phyloP scores from a whole-genome alignment of 2,113 vertebrate species.

The Catharus minimus region DNA sequence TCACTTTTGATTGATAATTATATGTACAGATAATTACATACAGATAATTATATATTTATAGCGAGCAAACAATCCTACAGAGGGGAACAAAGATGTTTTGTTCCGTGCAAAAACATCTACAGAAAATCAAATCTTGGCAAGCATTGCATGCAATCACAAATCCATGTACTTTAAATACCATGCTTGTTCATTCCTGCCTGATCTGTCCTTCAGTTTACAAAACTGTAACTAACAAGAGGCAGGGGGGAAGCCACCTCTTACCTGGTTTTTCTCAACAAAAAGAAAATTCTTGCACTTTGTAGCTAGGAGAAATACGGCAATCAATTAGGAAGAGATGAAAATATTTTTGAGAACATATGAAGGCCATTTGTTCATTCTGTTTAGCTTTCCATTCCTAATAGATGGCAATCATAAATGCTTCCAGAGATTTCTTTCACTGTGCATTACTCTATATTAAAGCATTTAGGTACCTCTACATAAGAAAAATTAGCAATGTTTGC shows the following conservation, averaged over 20 bases:
- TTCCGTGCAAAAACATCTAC: background rate
- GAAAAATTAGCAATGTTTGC: background rate
- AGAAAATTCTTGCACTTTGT: background rate
- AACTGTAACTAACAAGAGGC: background rate
- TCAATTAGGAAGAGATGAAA: background rate
- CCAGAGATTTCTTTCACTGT: conserved; percentile 14
- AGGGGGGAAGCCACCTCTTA: background rate
- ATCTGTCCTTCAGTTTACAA: background rate
- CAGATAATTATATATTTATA: background rate
- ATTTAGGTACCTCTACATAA: conserved; percentile 11
- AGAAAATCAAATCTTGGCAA: conserved; percentile 19
- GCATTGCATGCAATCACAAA: background rate
- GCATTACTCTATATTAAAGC: background rate
- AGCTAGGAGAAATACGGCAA: background rate
- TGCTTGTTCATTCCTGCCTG: conserved; percentile 13
- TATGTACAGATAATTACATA: background rate
- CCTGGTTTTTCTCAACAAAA: conserved; percentile 8
- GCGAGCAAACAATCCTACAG: background rate
- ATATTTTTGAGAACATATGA: conserved; percentile 37
- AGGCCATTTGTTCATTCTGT: conserved; percentile 24
- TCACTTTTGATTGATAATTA: background rate
- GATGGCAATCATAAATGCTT: conserved; percentile 33
- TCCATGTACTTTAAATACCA: background rate
- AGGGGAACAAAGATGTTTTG: background rate
- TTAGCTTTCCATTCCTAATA: conserved; percentile 23